Percentiles rank a stretch among this genome's conserved stretches.
Conservation (phyloP, 2,888 invertebrate species). For the Xestia rhomboidea region DNA sequence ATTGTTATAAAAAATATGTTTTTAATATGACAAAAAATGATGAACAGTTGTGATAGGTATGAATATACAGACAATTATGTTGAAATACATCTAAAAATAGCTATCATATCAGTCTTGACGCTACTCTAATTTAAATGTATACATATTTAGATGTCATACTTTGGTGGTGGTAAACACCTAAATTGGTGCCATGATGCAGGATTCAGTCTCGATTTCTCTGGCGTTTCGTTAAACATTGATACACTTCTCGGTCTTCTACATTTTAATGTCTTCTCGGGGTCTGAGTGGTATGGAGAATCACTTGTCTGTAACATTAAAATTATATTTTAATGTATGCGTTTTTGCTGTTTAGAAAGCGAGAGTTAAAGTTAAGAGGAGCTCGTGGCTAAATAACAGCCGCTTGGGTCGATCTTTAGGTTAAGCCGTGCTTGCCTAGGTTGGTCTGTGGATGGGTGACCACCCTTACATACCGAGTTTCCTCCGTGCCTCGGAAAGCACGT, state of each 20-base stretch:
- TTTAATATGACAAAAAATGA: neutral
- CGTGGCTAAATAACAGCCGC: too few species aligned
- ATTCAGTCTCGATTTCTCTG: constrained; percentile 83
- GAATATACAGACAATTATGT: neutral
- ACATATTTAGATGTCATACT: constrained; percentile 76
- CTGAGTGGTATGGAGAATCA: constrained; percentile 88
- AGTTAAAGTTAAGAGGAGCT: too few species aligned
- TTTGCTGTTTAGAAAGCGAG: neutral
- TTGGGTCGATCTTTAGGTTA: too few species aligned
- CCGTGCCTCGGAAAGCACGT: too few species aligned
- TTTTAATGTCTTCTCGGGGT: constrained; percentile 82
- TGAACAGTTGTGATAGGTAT: neutral
- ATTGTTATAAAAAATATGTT: neutral
- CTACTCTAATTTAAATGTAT: constrained; percentile 17
- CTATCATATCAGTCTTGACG: neutral
- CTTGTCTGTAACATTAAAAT: constrained; percentile 79
- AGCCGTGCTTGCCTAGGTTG: too few species aligned
- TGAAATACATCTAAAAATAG: neutral
- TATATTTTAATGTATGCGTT: neutral
- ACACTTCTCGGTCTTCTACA: constrained; percentile 86
- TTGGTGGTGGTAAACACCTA: constrained; percentile 85
- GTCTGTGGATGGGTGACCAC: too few species aligned
- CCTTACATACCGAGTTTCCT: too few species aligned
- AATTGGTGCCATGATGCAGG: constrained; percentile 90
- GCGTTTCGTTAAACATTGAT: constrained; percentile 86